A percentile compares a stretch with the other conserved stretches of the same genome.
These are phyloP conservation scores for Mesocentrotus franciscanus DNA, from an alignment of 53 echinoderm and acorn worm genomes.

Conservation along the genomic window DNA sequence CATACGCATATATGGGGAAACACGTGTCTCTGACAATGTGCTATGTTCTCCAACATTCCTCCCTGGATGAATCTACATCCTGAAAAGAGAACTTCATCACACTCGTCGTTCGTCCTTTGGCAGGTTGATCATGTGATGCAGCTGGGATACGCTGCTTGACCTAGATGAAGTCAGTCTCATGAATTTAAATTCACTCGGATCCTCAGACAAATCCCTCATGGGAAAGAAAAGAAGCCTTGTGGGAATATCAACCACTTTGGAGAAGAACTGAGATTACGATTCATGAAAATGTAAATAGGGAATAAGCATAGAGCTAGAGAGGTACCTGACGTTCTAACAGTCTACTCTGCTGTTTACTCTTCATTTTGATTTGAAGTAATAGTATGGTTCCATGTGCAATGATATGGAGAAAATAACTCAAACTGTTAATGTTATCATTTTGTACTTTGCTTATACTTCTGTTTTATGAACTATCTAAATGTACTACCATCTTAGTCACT, in stretches of 20 bases:
- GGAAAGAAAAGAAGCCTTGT: background rate
- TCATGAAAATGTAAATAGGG: background rate
- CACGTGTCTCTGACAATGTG: conserved; percentile 12
- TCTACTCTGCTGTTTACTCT: background rate
- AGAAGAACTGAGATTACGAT: background rate
- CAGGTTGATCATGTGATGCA: conserved; percentile 20
- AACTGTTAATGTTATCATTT: background rate
- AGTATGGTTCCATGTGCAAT: background rate
- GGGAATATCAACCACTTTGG: background rate
- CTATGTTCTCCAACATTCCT: background rate
- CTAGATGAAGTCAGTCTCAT: conserved; percentile 24
- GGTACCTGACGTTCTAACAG: background rate
- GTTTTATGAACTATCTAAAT: background rate
- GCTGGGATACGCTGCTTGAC: conserved; percentile 25
- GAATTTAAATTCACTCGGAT: background rate
- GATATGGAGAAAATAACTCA: background rate
- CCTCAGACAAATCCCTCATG: background rate
- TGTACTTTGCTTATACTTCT: no score
- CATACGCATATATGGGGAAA: background rate
- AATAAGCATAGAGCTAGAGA: background rate
- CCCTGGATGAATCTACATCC: background rate
- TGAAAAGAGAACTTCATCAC: background rate
- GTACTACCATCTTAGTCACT: background rate
- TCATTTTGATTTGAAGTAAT: background rate
- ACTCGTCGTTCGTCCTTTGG: background rate